Conservation (phyloP, 2,797 vertebrate genomes). For the Tachyglossus aculeatus region DNA sequence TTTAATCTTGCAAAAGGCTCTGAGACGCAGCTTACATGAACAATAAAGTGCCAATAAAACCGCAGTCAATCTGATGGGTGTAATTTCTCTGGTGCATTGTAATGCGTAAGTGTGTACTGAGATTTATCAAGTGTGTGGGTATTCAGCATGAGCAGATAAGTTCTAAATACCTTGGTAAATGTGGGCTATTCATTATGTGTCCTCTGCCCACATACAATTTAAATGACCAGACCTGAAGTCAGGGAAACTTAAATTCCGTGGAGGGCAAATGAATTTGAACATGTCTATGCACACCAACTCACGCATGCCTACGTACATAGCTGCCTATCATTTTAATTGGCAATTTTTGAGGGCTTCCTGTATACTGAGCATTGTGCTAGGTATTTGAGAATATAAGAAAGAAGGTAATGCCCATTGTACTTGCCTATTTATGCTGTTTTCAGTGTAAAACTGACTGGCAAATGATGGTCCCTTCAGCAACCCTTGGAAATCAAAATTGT, state of each 20-base stretch:
- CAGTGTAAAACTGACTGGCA: no score
- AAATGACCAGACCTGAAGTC: not conserved
- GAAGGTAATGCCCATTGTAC: no score
- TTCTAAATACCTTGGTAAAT: not conserved
- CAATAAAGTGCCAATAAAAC: not conserved
- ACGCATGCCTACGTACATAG: no score
- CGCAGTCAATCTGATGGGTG: not conserved
- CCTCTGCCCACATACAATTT: not conserved
- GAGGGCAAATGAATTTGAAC: not conserved
- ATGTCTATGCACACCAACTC: no score
- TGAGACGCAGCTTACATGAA: not conserved
- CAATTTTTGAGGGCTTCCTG: no score
- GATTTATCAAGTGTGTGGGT: not conserved
- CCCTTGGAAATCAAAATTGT: no score
- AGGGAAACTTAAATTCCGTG: not conserved
- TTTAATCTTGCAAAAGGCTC: slow-evolving; percentile 38
- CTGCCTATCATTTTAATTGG: no score
- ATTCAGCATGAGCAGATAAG: not conserved
- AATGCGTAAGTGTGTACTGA: not conserved
- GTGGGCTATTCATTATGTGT: not conserved
- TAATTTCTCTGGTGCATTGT: not conserved
- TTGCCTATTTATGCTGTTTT: no score
- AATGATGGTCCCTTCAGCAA: no score
- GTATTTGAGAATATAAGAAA: no score
- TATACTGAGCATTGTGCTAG: no score